These are phyloP conservation scores for Cephalotes varians DNA, from an alignment of 2,888 invertebrate species.

Conservation along the genomic window DNA sequence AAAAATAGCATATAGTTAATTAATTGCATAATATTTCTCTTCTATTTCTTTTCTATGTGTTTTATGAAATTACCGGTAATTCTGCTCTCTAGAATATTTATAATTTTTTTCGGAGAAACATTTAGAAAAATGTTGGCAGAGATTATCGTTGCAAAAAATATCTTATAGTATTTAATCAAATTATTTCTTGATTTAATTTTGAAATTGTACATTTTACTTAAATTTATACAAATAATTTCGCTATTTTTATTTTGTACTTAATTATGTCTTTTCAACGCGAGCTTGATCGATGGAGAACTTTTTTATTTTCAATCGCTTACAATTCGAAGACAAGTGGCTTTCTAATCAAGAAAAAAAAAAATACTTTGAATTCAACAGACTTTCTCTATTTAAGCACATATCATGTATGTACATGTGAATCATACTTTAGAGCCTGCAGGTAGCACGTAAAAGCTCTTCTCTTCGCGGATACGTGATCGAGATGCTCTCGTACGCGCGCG, in stretches of 20 bases:
- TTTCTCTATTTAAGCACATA: conserved; percentile 49
- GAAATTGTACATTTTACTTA: background rate
- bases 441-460: conserved; percentile 44
- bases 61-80: background rate
- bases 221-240: background rate
- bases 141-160: background rate
- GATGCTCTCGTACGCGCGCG: background rate
- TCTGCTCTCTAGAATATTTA: background rate
- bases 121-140: background rate
- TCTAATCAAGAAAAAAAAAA: background rate
- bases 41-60: background rate
- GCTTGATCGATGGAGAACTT: background rate
- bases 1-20: background rate
- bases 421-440: conserved; percentile 56
- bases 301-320: background rate
- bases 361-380: background rate
- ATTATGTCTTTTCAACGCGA: background rate
- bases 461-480: conserved; percentile 22
- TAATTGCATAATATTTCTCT: background rate
- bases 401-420: conserved; percentile 46
- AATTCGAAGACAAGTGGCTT: background rate
- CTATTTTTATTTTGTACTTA: conserved; percentile 49
- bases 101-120: background rate
- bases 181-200: background rate
- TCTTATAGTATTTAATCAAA: background rate